A percentile compares a stretch with the other conserved stretches of the same genome.
Conservation (phyloP, 2,888 invertebrate species). For the Anthrax anthrax region DNA sequence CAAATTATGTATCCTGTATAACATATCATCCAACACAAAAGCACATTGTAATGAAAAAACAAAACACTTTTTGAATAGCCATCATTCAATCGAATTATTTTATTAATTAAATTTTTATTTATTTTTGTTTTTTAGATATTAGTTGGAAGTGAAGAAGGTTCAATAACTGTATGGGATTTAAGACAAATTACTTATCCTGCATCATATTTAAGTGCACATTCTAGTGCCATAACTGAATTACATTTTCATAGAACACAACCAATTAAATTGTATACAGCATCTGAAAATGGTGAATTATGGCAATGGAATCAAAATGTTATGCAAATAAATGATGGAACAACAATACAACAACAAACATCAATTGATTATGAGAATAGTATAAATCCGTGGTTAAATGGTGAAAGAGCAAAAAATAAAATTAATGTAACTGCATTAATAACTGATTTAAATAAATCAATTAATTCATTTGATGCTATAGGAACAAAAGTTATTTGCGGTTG, state of each 20-base stretch:
- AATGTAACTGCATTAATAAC: conserved; percentile 51
- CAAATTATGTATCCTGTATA: conserved; percentile 54
- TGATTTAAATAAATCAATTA: conserved; percentile 61
- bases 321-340: conserved; percentile 8
- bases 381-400: conserved; percentile 52
- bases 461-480: conserved; percentile 63
- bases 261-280: conserved; percentile 69
- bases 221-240: conserved; percentile 65
- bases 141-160: conserved; percentile 76
- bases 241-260: conserved; percentile 77
- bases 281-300: conserved; percentile 71
- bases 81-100: too few relatives aligned
- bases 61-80: too few relatives aligned
- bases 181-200: conserved; percentile 71
- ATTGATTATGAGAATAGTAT: conserved; percentile 14
- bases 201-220: conserved; percentile 64
- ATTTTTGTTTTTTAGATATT: conserved; percentile 31
- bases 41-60: conserved; percentile 63
- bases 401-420: conserved; percentile 48
- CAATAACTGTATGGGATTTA: conserved; percentile 80
- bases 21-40: conserved; percentile 76
- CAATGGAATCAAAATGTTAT: conserved; percentile 65
- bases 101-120: too few relatives aligned
- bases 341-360: not conserved
- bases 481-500: conserved; percentile 66